Evolutionary conservation across 2,113 vertebrate species (phyloP).

Genomic region (Canis aureus): DNA sequence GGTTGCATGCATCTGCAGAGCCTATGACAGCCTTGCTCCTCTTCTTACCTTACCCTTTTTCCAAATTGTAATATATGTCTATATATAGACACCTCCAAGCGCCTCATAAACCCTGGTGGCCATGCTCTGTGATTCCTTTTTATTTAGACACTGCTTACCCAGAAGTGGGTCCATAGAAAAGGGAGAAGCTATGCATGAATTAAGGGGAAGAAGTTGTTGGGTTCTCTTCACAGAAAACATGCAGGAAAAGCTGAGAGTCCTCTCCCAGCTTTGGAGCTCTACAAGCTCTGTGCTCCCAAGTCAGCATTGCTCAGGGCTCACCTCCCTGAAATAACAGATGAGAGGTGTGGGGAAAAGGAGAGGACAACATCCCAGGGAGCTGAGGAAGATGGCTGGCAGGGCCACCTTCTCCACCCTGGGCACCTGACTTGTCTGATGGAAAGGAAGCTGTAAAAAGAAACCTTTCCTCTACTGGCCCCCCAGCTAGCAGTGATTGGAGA

Average conservation of each 20-base stretch:
- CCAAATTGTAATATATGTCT: neutral
- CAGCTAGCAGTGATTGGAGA: neutral
- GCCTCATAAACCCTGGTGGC: neutral
- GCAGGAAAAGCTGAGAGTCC: neutral
- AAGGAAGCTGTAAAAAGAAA: neutral
- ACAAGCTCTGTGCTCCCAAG: neutral
- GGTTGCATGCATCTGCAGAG: neutral
- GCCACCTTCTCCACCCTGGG: too few relatives aligned
- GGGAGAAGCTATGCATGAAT: neutral
- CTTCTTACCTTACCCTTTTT: neutral
- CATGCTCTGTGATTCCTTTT: neutral
- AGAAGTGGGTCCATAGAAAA: neutral
- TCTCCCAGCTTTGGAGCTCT: neutral
- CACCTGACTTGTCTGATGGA: neutral
- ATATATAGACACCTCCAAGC: neutral
- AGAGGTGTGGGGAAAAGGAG: neutral
- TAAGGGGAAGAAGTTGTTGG: neutral
- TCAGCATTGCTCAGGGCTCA: neutral
- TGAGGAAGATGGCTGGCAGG: neutral
- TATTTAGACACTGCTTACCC: neutral
- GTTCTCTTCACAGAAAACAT: neutral
- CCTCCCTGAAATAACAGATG: neutral
- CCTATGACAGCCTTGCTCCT: neutral
- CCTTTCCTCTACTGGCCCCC: neutral
- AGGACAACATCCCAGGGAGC: neutral